Evolutionary conservation across 2,888 invertebrate genomes (phyloP).

Genomic region (Brenthis ino): DNA sequence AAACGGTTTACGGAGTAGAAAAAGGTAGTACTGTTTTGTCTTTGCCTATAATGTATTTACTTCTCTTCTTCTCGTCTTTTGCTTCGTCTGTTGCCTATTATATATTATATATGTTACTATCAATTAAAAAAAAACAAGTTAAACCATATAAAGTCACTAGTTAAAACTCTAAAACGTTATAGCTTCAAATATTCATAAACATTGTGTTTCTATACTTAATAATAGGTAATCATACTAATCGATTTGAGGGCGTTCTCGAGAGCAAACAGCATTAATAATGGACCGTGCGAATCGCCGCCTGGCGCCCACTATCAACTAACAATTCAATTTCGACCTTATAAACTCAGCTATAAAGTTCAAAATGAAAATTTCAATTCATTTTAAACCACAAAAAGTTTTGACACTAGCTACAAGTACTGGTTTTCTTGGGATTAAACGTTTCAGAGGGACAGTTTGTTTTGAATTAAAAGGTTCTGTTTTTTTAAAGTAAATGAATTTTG

Average conservation of each 20-base stretch:
- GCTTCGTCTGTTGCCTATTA: too few relatives aligned
- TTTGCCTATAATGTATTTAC: too few relatives aligned
- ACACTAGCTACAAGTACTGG: slow-evolving; percentile 8
- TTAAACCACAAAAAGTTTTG: slow-evolving; percentile 22
- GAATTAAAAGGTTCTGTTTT: too few relatives aligned
- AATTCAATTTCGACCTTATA: slow-evolving; percentile 5
- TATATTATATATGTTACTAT: too few relatives aligned
- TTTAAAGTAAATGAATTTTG: too few relatives aligned
- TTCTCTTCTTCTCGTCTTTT: too few relatives aligned
- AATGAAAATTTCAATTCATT: background rate
- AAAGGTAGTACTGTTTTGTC: too few relatives aligned
- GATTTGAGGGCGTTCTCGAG: slow-evolving; percentile 47
- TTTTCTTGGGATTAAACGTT: slow-evolving; percentile 23
- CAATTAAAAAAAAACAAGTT: too few relatives aligned
- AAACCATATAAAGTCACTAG: too few relatives aligned
- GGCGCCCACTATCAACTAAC: background rate
- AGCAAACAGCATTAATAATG: slow-evolving; percentile 55
- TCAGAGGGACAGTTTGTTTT: background rate
- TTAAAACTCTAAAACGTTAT: too few relatives aligned
- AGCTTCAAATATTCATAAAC: slow-evolving; percentile 1
- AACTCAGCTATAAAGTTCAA: background rate
- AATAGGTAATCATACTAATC: slow-evolving; percentile 44
- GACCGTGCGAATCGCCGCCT: slow-evolving; percentile 42
- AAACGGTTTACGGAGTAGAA: too few relatives aligned
- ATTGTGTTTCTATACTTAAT: slow-evolving; percentile 22